Evolutionary conservation across 1,140 invertebrate genomes (phyloP).

Genomic region (Reticulitermes speratus): DNA sequence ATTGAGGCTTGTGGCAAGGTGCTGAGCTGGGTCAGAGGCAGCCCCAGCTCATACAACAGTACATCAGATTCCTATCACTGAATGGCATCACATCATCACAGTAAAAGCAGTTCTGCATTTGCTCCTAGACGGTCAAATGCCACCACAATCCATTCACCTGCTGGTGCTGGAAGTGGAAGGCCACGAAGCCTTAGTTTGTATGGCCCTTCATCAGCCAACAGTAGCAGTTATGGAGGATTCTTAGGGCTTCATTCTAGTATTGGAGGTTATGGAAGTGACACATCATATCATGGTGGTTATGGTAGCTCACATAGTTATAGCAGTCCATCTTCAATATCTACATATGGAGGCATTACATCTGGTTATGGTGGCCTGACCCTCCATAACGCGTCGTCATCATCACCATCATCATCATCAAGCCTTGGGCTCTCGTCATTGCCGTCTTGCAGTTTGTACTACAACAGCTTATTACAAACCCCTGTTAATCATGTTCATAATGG

Average conservation of each 20-base stretch:
- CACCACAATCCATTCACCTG: slow-evolving; percentile 19
- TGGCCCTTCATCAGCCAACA: slow-evolving; percentile 23
- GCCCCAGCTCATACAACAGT: neutral
- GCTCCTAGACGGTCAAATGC: slow-evolving; percentile 7
- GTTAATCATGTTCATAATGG: neutral
- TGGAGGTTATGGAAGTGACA: neutral
- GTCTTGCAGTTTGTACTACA: slow-evolving; percentile 27
- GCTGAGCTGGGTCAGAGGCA: neutral
- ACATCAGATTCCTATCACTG: neutral
- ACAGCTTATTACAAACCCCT: neutral
- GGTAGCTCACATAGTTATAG: neutral
- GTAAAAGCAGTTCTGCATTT: neutral
- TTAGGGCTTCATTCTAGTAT: neutral
- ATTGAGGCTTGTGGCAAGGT: neutral
- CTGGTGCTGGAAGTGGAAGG: slow-evolving; percentile 15
- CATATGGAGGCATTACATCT: slow-evolving; percentile 62
- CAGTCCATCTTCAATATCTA: slow-evolving; percentile 40
- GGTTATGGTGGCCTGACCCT: slow-evolving; percentile 61
- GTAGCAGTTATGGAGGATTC: slow-evolving; percentile 15
- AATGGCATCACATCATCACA: slow-evolving; percentile 25
- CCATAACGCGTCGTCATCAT: slow-evolving; percentile 40
- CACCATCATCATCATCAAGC: slow-evolving; percentile 45
- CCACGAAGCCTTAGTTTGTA: slow-evolving; percentile 31
- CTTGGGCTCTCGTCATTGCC: slow-evolving; percentile 45
- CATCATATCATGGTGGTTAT: neutral